Evolutionary conservation across 2,797 vertebrate genomes (phyloP).

Genomic region (Artibeus jamaicensis): DNA sequence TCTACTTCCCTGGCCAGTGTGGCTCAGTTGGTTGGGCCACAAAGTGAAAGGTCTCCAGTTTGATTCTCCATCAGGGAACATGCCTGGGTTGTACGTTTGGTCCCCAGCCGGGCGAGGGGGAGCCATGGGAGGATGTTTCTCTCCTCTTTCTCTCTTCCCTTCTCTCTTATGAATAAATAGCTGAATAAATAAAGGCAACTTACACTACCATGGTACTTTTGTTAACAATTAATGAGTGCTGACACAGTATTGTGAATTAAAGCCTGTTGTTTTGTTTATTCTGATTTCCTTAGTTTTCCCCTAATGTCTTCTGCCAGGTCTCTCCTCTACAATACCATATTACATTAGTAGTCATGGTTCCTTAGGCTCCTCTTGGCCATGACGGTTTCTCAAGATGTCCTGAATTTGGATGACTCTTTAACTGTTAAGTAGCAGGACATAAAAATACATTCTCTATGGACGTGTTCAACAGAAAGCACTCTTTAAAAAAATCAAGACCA

Average conservation of each 20-base stretch:
- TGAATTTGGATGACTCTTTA: not conserved
- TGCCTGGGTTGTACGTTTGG: no score
- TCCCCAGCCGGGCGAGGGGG: no score
- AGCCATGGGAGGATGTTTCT: not conserved
- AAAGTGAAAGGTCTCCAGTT: not conserved
- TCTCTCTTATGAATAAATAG: not conserved
- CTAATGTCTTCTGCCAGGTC: not conserved
- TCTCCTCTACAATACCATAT: not conserved
- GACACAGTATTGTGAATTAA: not conserved
- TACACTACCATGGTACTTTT: not conserved
- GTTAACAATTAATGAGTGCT: not conserved
- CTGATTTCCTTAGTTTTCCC: not conserved
- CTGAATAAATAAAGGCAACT: not conserved
- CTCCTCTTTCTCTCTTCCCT: not conserved
- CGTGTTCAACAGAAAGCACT: slow-evolving; percentile 67
- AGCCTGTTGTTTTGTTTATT: not conserved
- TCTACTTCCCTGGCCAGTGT: not conserved
- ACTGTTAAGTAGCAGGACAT: slow-evolving; percentile 74
- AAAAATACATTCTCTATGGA: slow-evolving; percentile 51
- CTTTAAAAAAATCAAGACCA: not conserved
- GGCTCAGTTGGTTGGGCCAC: not conserved
- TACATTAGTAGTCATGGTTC: not conserved
- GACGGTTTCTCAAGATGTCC: not conserved
- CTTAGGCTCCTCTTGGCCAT: not conserved
- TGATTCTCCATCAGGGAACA: not conserved